Conservation (phyloP, 2,888 invertebrate species). For the Tromatobia lineatoria region DNA sequence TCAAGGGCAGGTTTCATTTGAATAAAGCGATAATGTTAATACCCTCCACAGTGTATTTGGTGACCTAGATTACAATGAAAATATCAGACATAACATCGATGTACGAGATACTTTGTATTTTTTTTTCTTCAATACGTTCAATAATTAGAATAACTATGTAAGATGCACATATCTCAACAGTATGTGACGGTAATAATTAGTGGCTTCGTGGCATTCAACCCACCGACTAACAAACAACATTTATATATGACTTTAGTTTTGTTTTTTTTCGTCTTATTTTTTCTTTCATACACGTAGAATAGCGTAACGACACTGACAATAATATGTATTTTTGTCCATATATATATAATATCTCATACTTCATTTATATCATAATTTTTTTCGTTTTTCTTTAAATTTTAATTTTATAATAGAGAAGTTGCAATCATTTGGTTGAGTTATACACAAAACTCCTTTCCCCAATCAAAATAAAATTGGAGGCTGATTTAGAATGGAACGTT, state of each 20-base stretch:
- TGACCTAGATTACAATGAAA: constrained; percentile 81
- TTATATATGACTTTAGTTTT: constrained; percentile 76
- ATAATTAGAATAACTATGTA: constrained; percentile 73
- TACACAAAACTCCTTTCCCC: constrained; percentile 20
- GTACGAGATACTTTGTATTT: constrained; percentile 68
- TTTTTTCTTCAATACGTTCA: constrained; percentile 73
- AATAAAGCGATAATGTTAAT: constrained; percentile 57
- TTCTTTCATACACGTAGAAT: constrained; percentile 76
- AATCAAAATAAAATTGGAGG: constrained; percentile 16
- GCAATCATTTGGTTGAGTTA: constrained; percentile 29
- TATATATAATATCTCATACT: constrained; percentile 55
- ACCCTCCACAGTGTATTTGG: constrained; percentile 80
- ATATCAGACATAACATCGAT: constrained; percentile 80
- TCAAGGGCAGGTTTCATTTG: neutral
- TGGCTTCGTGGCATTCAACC: constrained; percentile 75
- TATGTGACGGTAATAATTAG: constrained; percentile 72
- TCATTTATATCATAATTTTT: constrained; percentile 49
- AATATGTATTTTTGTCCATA: constrained; percentile 61
- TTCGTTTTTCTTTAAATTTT: constrained; percentile 46
- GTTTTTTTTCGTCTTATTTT: constrained; percentile 62
- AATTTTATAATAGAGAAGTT: constrained; percentile 39
- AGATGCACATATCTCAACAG: constrained; percentile 74
- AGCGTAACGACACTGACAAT: constrained; percentile 77
- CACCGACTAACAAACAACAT: constrained; percentile 80
- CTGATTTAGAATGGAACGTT: constrained; percentile 16